phyloP scores from a whole-genome alignment of 2,797 vertebrate species.

The Momotus momota region DNA sequence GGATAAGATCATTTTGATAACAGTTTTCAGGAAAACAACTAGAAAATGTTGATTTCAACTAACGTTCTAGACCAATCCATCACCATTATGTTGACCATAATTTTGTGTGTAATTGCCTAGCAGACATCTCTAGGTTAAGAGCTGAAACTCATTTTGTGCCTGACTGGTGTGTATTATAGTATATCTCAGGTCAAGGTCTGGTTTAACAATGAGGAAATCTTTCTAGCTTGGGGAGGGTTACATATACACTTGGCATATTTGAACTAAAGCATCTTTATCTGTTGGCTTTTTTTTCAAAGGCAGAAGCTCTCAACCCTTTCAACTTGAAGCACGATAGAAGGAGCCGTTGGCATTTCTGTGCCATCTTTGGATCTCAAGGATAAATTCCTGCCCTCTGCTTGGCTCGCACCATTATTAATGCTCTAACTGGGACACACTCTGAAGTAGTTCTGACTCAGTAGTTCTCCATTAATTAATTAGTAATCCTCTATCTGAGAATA shows the following conservation, averaged over 20 bases:
- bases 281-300: not conserved
- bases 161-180: not conserved
- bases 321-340: not conserved
- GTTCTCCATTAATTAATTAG: conserved; percentile 41
- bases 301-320: not conserved
- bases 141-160: not conserved
- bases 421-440: not conserved
- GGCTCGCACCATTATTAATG: not conserved
- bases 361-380: conserved; percentile 41
- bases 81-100: not conserved
- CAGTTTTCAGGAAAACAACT: not conserved
- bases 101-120: not conserved
- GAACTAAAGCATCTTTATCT: conserved; percentile 43
- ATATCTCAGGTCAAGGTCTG: conserved; percentile 46
- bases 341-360: not conserved
- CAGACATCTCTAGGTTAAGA: not conserved
- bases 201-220: conserved; percentile 40
- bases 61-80: not conserved
- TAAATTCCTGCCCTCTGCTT: conserved; percentile 34
- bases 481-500: not conserved
- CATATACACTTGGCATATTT: conserved; percentile 24
- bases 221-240: conserved; percentile 11
- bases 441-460: conserved; percentile 5
- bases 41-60: not conserved
- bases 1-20: not conserved